Conservation (phyloP, 2,888 invertebrate genomes). For the Miltochrista miniata region DNA sequence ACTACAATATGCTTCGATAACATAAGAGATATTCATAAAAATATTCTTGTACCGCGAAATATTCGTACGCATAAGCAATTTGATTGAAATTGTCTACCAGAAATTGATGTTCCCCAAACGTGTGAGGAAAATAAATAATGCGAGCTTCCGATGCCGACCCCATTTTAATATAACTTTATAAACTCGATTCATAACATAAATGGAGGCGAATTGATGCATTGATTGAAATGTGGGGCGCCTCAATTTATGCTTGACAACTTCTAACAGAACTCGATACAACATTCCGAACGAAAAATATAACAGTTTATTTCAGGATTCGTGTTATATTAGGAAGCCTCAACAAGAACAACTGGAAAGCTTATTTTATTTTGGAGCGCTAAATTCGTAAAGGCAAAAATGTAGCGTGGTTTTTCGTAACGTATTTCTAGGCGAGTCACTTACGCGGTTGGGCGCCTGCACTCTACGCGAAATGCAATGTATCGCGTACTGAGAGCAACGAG, state of each 20-base stretch:
- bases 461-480: not conserved
- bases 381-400: conserved; percentile 2
- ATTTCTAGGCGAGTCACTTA: conserved; percentile 14
- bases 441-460: conserved; percentile 11
- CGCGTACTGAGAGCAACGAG: conserved; percentile 11
- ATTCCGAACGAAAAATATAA: not conserved
- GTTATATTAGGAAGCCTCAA: not conserved
- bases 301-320: not conserved
- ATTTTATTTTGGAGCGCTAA: not conserved
- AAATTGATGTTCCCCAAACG: conserved; percentile 36
- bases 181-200: conserved; percentile 35
- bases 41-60: conserved; percentile 7
- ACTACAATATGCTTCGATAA: not conserved
- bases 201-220: conserved; percentile 31
- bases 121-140: conserved; percentile 38
- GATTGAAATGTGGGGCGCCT: conserved; percentile 35
- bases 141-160: conserved; percentile 28
- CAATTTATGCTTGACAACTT: conserved; percentile 21
- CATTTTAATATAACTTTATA: conserved; percentile 40
- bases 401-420: conserved; percentile 6
- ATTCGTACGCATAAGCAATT: conserved; percentile 31
- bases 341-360: not conserved
- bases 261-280: conserved; percentile 1
- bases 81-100: conserved; percentile 36
- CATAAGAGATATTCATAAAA: not conserved